Base-by-base conservation (phyloP, 2,888 invertebrate species). In the Clunio marinus region DNA sequence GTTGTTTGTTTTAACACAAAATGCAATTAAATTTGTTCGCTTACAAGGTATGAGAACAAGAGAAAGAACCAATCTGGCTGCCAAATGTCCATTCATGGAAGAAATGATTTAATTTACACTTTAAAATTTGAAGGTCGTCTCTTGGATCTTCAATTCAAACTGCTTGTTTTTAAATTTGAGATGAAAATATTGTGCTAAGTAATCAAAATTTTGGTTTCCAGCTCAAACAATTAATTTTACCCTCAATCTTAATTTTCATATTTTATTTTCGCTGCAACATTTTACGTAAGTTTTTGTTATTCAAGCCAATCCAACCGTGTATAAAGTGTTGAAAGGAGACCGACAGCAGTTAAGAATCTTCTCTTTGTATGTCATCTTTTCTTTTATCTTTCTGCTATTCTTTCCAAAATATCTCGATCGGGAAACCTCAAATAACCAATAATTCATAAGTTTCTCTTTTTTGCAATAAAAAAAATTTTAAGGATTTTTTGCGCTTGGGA, bases 381-480 rank as follows among this genome's bases (percentile, higher is more conserved):
- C 25, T 57, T 24, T 27, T 57, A 13, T 20, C 57, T 57, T 25
- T 24, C 24, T 57, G 27, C n/a, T 57, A 24, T 27, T 25, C 8
- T n/a, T n/a, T n/a, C n/a, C n/a, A n/a, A n/a, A n/a, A n/a, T n/a
- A 60, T 60, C 60, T 35, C 60, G 60, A 60, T 60, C 60, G 60
- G 35, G 17, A 60, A 32, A 60, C 35, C 32, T 32, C 32, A 32
- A 60, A 35, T 35, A 35, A 60, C 32, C 28, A 59, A 28, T 28
- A 59, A 35, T 60, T 60, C 60, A 60, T 60, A 60, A 60, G 60
- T 60, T 60, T 60, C 60, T 60, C 60, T 60, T 60, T 60, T 60
- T 32, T 10, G 32, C 37, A 35, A 32, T 35, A 60, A 35, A 60
- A 60, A 58, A 32, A 32, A 20, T 57, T 57, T 57, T 24, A 13